Evolutionary conservation across 92 coral and sea anemone genomes (phyloP).

Genomic region (Isaurus tuberculatus): DNA sequence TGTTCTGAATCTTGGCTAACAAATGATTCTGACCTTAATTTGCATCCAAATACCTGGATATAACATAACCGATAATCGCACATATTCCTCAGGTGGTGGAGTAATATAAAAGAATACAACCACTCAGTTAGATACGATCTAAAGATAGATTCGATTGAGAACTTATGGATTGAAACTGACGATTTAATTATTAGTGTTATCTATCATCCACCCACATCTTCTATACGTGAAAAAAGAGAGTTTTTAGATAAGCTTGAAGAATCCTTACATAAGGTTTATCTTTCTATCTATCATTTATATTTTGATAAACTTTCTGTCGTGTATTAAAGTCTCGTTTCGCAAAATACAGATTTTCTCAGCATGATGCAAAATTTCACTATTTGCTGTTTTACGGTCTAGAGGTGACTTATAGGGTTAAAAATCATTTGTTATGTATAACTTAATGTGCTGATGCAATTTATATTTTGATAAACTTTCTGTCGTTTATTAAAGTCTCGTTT

Average conservation of each 20-base stretch:
- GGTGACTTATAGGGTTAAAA: no score
- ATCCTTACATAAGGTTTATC: conserved; percentile 54
- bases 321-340: no score
- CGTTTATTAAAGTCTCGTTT: no score
- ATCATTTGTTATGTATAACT: no score
- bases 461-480: no score
- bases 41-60: conserved; percentile 43
- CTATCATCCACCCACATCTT: conserved; percentile 52
- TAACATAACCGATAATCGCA: conserved; percentile 52
- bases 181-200: conserved; percentile 52
- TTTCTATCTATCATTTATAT: conserved; percentile 37
- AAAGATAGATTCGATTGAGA: conserved; percentile 15
- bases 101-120: conserved; percentile 35
- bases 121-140: conserved; percentile 26
- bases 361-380: no score
- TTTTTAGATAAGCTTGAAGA: conserved; percentile 58
- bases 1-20: conserved; percentile 45
- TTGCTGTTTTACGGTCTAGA: no score
- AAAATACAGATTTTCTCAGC: no score
- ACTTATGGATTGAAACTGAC: conserved; percentile 27
- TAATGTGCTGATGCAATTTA: no score
- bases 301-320: conserved; percentile 31
- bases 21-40: conserved; percentile 21
- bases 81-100: conserved; percentile 46
- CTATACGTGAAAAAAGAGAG: conserved; percentile 43